Evolutionary conservation across 2,113 vertebrate species (phyloP).

Genomic region (Murina feae): DNA sequence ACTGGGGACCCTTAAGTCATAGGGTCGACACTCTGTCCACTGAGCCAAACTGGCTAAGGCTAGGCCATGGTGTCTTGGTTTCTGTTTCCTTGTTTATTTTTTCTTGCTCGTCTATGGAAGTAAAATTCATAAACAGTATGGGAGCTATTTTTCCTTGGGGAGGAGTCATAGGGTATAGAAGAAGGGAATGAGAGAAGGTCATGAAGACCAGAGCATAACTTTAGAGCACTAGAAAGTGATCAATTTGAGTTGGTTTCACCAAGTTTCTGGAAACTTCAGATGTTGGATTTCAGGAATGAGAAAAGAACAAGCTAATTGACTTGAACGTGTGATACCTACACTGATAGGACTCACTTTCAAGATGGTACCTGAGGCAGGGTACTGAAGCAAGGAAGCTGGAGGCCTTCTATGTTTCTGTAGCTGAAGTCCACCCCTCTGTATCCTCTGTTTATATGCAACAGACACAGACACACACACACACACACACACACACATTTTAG

Average conservation of each 20-base stretch:
- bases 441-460: not conserved
- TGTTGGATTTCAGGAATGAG: not conserved
- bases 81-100: not conserved
- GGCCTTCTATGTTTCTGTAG: not conserved
- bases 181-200: not conserved
- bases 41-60: too few species aligned
- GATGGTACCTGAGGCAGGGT: not conserved
- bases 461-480: not conserved
- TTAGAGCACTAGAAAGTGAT: not conserved
- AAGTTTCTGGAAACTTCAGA: not conserved
- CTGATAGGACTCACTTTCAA: not conserved
- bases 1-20: too few species aligned
- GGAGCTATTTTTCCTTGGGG: not conserved
- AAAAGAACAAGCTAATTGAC: not conserved
- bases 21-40: too few species aligned
- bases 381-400: not conserved
- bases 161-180: not conserved
- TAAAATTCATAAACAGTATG: not conserved
- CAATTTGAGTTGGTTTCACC: not conserved
- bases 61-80: not conserved
- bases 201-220: not conserved
- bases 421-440: not conserved
- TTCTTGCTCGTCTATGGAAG: not conserved
- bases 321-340: not conserved
- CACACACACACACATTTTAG: not conserved